Conservation (phyloP, 2,888 invertebrate genomes). For the Coenonympha glycerion region DNA sequence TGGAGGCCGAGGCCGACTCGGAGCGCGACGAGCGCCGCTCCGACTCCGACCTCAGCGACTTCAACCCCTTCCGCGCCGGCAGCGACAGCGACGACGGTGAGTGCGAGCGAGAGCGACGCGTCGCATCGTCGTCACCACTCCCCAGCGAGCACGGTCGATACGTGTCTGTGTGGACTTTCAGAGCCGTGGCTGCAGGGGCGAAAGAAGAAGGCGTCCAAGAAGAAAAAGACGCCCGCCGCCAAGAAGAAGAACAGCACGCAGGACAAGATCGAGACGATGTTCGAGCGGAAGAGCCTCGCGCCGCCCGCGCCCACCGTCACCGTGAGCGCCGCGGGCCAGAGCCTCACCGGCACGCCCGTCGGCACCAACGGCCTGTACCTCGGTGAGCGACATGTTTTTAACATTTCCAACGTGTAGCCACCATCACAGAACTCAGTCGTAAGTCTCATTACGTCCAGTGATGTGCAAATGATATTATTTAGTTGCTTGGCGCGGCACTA, state of each 20-base stretch:
- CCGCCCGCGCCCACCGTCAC: slow-evolving; percentile 36
- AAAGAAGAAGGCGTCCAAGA: slow-evolving; percentile 79
- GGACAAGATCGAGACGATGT: slow-evolving; percentile 85
- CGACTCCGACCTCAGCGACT: slow-evolving; percentile 80
- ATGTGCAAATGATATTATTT: too few relatives aligned
- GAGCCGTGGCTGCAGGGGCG: slow-evolving; percentile 89
- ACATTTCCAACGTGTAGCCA: too few relatives aligned
- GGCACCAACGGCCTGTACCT: slow-evolving; percentile 67
- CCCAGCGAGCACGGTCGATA: too few relatives aligned
- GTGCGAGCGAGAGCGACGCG: too few relatives aligned
- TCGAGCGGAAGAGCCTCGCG: slow-evolving; percentile 67
- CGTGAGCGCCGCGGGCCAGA: slow-evolving; percentile 50
- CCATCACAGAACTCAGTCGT: too few relatives aligned
- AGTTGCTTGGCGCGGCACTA: too few relatives aligned
- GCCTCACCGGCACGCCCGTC: slow-evolving; percentile 61
- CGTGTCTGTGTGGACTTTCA: too few relatives aligned
- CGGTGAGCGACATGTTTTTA: slow-evolving; percentile 38
- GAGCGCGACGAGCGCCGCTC: slow-evolving; percentile 44
- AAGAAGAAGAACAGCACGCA: slow-evolving; percentile 82
- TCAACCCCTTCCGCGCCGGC: slow-evolving; percentile 91
- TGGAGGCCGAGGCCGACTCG: slow-evolving; percentile 47
- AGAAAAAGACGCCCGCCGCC: slow-evolving; percentile 72
- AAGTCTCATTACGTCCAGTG: too few relatives aligned
- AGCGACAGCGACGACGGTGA: slow-evolving; percentile 86
- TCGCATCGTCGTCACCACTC: too few relatives aligned